phyloP scores from a whole-genome alignment of 2,888 invertebrate genomes.

The Chrysolina haemoptera region DNA sequence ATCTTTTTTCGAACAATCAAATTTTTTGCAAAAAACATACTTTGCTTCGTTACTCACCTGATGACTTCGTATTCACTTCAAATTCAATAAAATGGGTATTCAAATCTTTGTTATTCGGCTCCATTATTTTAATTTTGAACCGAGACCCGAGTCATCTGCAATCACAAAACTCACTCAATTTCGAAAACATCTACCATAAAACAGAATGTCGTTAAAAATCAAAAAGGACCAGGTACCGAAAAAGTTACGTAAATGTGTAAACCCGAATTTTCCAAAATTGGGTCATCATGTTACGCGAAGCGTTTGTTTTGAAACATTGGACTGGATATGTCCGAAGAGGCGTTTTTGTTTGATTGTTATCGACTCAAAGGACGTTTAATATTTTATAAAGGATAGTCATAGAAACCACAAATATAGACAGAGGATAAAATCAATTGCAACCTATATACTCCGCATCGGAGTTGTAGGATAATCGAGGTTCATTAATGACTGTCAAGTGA shows the following conservation, averaged over 20 bases:
- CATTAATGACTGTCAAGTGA: slow-evolving; percentile 14
- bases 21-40: no score
- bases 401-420: slow-evolving; percentile 64
- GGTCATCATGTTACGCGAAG: slow-evolving; percentile 15
- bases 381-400: slow-evolving; percentile 57
- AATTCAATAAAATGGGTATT: slow-evolving; percentile 64
- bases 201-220: neutral
- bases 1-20: no score
- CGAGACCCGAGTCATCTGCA: neutral
- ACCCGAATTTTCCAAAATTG: slow-evolving; percentile 30
- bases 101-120: slow-evolving; percentile 58
- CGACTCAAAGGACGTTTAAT: slow-evolving; percentile 47
- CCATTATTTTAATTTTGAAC: slow-evolving; percentile 52
- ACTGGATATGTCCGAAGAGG: slow-evolving; percentile 28
- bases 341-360: slow-evolving; percentile 43
- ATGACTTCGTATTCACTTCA: slow-evolving; percentile 55
- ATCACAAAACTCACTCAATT: neutral
- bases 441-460: slow-evolving; percentile 51
- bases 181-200: neutral
- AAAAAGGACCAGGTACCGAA: neutral
- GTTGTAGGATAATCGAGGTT: slow-evolving; percentile 35
- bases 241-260: slow-evolving; percentile 1
- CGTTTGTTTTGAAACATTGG: slow-evolving; percentile 26
- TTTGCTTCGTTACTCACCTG: slow-evolving; percentile 42
- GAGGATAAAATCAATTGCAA: slow-evolving; percentile 67